Base-by-base conservation (phyloP, 2,888 invertebrate genomes). In the Fragum fragum region DNA sequence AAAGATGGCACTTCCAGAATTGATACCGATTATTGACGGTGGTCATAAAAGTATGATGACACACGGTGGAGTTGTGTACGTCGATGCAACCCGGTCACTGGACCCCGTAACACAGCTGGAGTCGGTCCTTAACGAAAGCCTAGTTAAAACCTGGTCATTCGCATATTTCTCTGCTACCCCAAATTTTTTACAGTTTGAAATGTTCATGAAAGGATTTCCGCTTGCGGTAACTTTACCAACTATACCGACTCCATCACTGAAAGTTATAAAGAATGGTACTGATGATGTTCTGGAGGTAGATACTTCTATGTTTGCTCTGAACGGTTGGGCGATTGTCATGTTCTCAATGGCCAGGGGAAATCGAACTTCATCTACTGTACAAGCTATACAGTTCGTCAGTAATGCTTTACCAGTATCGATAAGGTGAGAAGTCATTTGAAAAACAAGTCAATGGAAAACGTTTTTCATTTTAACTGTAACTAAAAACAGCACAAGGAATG, bases 11-110 rank as follows among this genome's bases (percentile, higher is more conserved):
- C 55, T 80, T 16, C 85, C 85, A 18, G 85, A 85, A 52, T 55
- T 85, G 2, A 77, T 85, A 28, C 73, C 81, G 2, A 72, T 78
- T 32, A 85, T 85, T 18, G 18, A 39, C 23, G 85, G 85, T 36
- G 85, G 85, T 2, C 73, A 79, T 52, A 42, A 28, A 29, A 11
- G 73, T 7, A 66, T 53, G n/a, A 73, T 76, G 16, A 61, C 80
- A 1, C 68, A 73, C 29, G 85, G 85, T 7, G 53, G 47, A 18
- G 57, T 61, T 39, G 26, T 83, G 0, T 73, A 39, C n/a, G 55
- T 85, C 11, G 72, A 85, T 39, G 85, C 80, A 0, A 77, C 28
- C 3, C 2, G 59, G 21, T 85, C 85, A 3, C 28, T 57, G 3
- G 85, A 85, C 36, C 71, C 71, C 11, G 74, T 53, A 6, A 53